Evolutionary conservation across 2,888 invertebrate genomes (phyloP).

Genomic region (Drosophila rellima): DNA sequence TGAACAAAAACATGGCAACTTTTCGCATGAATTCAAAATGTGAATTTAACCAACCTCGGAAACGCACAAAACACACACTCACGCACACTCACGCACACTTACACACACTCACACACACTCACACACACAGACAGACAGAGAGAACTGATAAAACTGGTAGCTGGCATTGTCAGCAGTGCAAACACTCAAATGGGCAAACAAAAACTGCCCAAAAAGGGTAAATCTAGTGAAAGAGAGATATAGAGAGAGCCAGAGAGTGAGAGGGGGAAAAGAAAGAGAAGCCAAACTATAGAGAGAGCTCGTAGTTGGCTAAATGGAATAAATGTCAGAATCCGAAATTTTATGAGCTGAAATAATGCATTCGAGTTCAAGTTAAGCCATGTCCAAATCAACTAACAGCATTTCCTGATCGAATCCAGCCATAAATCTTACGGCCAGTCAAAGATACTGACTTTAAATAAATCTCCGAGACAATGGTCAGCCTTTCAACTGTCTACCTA

Average conservation of each 20-base stretch:
- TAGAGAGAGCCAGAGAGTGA: constrained; percentile 9
- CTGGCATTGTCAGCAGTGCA: constrained; percentile 59
- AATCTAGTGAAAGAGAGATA: constrained; percentile 1
- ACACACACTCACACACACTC: constrained; percentile 4
- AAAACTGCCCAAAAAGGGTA: constrained; percentile 43
- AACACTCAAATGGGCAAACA: constrained; percentile 62
- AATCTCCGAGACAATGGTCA: constrained; percentile 4
- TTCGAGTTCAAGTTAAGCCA: constrained; percentile 13
- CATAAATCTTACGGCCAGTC: constrained; percentile 3
- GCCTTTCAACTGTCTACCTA: not conserved
- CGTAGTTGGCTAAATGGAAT: constrained; percentile 35
- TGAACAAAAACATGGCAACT: constrained; percentile 55
- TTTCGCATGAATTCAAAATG: constrained; percentile 75
- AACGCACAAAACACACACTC: constrained; percentile 31
- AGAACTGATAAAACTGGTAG: constrained; percentile 47
- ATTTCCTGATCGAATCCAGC: constrained; percentile 7
- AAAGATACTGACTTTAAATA: constrained; percentile 5
- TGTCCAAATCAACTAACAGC: constrained; percentile 21
- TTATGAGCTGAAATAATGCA: constrained; percentile 48
- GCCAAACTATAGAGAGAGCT: constrained; percentile 19
- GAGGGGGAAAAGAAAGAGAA: constrained; percentile 23
- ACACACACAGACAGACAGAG: constrained; percentile 2
- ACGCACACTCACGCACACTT: constrained; percentile 1
- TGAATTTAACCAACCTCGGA: constrained; percentile 50
- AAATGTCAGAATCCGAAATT: constrained; percentile 48